Percentiles rank a stretch among this genome's conserved stretches.
These are phyloP conservation scores for Drepana arcuata DNA, from an alignment of 1,140 invertebrate genomes.

Conservation along the genomic window DNA sequence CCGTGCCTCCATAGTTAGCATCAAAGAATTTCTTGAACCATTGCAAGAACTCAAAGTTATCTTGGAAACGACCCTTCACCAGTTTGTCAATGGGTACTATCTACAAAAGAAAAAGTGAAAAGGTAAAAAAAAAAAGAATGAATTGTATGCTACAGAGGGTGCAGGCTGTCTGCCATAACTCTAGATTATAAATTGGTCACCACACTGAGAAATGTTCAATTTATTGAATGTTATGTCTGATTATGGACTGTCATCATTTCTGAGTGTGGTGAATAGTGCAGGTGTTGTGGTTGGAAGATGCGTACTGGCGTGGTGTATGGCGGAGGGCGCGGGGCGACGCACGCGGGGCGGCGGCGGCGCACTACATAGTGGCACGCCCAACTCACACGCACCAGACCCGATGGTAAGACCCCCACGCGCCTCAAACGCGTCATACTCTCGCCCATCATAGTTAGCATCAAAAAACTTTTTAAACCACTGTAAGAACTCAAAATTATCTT, in stretches of 20 bases:
- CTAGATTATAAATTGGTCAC: too few relatives aligned
- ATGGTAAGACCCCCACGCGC: slow-evolving; percentile 76
- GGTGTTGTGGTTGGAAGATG: slow-evolving; percentile 29
- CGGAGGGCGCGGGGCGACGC: slow-evolving; percentile 35
- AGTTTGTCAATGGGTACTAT: slow-evolving; percentile 91
- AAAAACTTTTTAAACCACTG: slow-evolving; percentile 99
- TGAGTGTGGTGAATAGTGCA: slow-evolving; percentile 15
- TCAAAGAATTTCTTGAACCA: slow-evolving; percentile 99
- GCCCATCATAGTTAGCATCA: slow-evolving; percentile 98
- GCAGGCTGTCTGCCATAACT: slow-evolving; percentile 23
- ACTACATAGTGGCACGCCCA: slow-evolving; percentile 54
- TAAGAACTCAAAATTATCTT: slow-evolving; percentile 99
- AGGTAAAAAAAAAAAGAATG: slow-evolving; percentile 47
- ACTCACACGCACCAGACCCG: slow-evolving; percentile 55
- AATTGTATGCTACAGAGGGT: slow-evolving; percentile 17
- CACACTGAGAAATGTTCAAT: slow-evolving; percentile 19
- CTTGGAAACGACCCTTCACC: slow-evolving; percentile 96
- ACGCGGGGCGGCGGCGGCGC: slow-evolving; percentile 22
- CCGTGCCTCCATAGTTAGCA: slow-evolving; percentile 94
- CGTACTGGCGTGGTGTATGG: slow-evolving; percentile 61
- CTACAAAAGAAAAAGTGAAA: slow-evolving; percentile 76
- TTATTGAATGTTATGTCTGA: slow-evolving; percentile 1
- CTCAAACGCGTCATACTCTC: slow-evolving; percentile 93
- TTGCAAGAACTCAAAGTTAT: slow-evolving; percentile 99
- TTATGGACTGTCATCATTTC: too few relatives aligned